Evolutionary conservation across 2,797 vertebrate species (phyloP), one percentile per base, ranked within the genome.

Genomic region (Salarias fasciatus): DNA sequence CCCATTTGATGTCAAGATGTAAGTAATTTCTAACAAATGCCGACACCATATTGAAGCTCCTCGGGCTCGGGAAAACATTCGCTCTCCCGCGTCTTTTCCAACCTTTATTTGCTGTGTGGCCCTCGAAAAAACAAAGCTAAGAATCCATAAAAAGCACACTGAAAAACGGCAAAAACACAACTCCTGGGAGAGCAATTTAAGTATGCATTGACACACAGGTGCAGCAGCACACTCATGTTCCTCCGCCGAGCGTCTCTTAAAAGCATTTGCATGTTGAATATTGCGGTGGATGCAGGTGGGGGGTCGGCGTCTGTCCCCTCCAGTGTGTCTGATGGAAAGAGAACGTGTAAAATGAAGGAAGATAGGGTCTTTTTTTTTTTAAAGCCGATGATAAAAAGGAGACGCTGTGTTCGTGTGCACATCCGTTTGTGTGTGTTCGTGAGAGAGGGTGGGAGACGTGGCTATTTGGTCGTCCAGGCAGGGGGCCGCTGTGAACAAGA

Each of bases 231-330:
- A 65, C 51, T 28, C 0, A 10, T 50, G 66, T 72, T 66, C 51
- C 45, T 31, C 45, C 5, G 49, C 74, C 52, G 54, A 59, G 47
- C 40, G 11, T 43, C 55, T 53, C 75, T 75, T 88, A 86, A 90
- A 89, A 88, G 85, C 85, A 81, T 88, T 88, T 88, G 75, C 84
- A 88, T 89, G 87, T 89, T 75, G 52, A 70, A 50, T 65, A 42
- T 61, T n/a, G 38, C 53, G 74, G 72, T 28, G 58, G 46, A 46
- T 42, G 41, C 1, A 24, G 11, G 30, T 40, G 14, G 70, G 56
- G 68, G 66, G 43, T 66, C 53, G 36, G 44, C 44, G 43, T 75
- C 49, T 69, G 66, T 56, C 33, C 35, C 29, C 40, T 24, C 1
- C 9, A 59, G 63, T 45, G 13, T 13, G 36, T 24, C 2, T 44